Base-by-base conservation (phyloP, 2,888 invertebrate species). In the Zaprionus lineosus region DNA sequence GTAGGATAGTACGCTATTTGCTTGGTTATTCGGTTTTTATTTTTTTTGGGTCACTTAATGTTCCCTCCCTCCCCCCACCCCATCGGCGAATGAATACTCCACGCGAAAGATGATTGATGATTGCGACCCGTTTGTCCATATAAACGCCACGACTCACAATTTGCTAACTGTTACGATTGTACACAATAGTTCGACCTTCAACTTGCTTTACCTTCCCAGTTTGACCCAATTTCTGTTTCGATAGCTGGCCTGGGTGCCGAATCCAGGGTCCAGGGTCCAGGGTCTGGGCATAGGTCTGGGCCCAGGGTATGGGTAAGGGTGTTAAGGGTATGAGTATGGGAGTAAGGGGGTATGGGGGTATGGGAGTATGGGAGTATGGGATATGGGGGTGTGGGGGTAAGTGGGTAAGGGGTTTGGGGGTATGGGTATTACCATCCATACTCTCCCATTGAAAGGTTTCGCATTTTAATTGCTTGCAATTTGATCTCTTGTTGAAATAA, bases 71-170 rank as follows among this genome's bases (percentile, higher is more conserved):
- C 11, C 7, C 14, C 26, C 34, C 58, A 12, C 11, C 29, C n/a
- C 1, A 9, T 11, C 41, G 19, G 8, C 46, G 37, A 53, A 43
- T 37, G 62, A 53, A 43, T 37, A 61, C 47, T 62, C 57, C 56
- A 58, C 77, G 46, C 57, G 18, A 60, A 67, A 79, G 60, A 78
- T 78, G 78, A 78, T 78, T 78, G 78, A 78, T 78, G 78, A 82
- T 55, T 52, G 50, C 57, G 50, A 53, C 12, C 43, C 48, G 41
- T 24, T 24, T 53, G 48, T 57, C 56, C 53, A 57, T 47, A 66
- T 47, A 61, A 62, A 59, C 39, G 39, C n/a, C 36, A 8, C 14
- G n/a, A 39, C 7, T 8, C 15, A 44, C 43, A 55, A 48, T 43
- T 51, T 29, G 41, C 40, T 44, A 51, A 51, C 53, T 31, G 36